Percentiles rank a stretch among this genome's conserved stretches.
Conservation (phyloP, 2,888 invertebrate species). For the Aethes cnicana region DNA sequence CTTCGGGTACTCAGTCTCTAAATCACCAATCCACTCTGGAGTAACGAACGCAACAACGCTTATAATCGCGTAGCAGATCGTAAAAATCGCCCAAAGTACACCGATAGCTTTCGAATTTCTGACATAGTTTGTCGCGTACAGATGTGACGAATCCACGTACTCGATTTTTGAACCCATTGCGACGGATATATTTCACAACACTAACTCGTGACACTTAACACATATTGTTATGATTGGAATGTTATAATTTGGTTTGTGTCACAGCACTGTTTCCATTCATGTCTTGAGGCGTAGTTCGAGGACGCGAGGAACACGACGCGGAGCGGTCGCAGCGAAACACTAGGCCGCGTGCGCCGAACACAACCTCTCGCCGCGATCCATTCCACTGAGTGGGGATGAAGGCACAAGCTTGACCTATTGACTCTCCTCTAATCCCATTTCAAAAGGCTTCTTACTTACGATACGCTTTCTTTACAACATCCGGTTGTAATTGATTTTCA, state of each 20-base stretch:
- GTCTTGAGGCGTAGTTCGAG: constrained; percentile 59
- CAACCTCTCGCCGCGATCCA: constrained; percentile 72
- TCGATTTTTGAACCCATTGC: constrained; percentile 95
- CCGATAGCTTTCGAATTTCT: constrained; percentile 97
- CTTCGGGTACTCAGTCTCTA: constrained; percentile 92
- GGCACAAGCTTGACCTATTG: constrained; percentile 64
- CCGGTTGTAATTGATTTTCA: constrained; percentile 5
- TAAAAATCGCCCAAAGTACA: constrained; percentile 98
- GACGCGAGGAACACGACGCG: constrained; percentile 68
- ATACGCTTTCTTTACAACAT: constrained; percentile 13
- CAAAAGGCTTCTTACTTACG: constrained; percentile 10
- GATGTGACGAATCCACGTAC: constrained; percentile 94
- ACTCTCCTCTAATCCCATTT: constrained; percentile 37
- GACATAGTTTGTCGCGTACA: constrained; percentile 95
- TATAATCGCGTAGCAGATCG: constrained; percentile 98
- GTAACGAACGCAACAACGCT: constrained; percentile 97
- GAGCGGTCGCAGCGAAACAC: constrained; percentile 41
- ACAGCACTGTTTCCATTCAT: constrained; percentile 52
- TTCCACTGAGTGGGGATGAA: constrained; percentile 68
- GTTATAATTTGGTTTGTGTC: constrained; percentile 41
- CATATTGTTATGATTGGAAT: constrained; percentile 45
- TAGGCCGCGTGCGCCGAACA: constrained; percentile 47
- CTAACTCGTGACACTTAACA: constrained; percentile 36
- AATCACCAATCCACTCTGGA: constrained; percentile 94
- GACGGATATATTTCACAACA: constrained; percentile 53